Base-by-base conservation (phyloP, 2,797 vertebrate genomes). In the Acipenser transmontanus region DNA sequence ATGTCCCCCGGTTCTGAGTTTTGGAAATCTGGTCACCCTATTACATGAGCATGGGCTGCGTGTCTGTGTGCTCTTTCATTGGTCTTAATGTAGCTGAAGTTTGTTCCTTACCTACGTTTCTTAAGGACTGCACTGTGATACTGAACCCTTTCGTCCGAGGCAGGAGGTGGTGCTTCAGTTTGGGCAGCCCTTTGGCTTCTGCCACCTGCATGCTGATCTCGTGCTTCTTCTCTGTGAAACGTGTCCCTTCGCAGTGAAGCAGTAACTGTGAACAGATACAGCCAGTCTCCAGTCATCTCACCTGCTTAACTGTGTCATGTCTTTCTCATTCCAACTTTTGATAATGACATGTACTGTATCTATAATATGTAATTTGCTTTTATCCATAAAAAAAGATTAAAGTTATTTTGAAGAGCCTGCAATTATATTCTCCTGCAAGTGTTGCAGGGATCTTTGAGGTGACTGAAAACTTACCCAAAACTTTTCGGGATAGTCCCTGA, bases 141-240 rank as follows among this genome's bases (percentile, higher is more conserved):
- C 91, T 90, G 72, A 99, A 99, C 82, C 97, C 97, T 79, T 97
- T 98, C 0, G 97, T 99, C 65, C 97, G 89, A 1, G 97, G 97
- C 73, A 99, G 84, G 10, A 99, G 91, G 74, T 99, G 97, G 76
- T 99, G 81, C 80, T 97, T 99, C 51, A 99, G 95, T 77, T 92
- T 89, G 63, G 94, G 94, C 64, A 99, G 86, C 66, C 95, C 94
- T 87, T 99, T 99, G 76, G 91, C 92, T 76, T 92, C 92, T 0
- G 97, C 97, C 68, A 99, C 95, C 78, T 95, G 88, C 97, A 99
- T 99, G 82, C 96, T 98, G 81, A 94, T 84, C 79, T 91, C 79
- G 74, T 96, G 97, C 71, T 99, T 99, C 86, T 95, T 90, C 67
- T 91, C 83, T 0, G 97, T 99, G 83, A 99, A 93, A 49, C 97